These are phyloP conservation scores for Ellobium chinense DNA, from an alignment of 2,888 invertebrate genomes.

Conservation along the genomic window DNA sequence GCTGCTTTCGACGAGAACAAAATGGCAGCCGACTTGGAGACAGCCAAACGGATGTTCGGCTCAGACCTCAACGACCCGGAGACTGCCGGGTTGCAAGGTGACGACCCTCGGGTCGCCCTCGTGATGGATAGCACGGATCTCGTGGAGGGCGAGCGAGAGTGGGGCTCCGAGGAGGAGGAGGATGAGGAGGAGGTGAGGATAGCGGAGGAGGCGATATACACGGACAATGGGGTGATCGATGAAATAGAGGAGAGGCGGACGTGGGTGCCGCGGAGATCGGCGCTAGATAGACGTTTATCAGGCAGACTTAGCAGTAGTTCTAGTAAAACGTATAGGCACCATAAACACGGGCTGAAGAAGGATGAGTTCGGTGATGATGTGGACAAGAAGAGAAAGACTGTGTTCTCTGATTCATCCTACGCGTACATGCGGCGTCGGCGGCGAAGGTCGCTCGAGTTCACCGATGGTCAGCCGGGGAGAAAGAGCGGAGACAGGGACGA, in stretches of 20 bases:
- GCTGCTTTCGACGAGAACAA: slow-evolving; percentile 60
- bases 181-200: slow-evolving; percentile 35
- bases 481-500: slow-evolving; percentile 1
- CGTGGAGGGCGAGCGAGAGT: neutral
- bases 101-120: slow-evolving; percentile 35
- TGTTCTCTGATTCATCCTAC: neutral
- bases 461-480: neutral
- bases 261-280: neutral
- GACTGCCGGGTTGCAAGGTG: slow-evolving; percentile 42
- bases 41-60: slow-evolving; percentile 51
- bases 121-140: neutral
- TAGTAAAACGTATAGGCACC: neutral
- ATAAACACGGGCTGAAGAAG: neutral
- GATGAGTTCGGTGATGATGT: neutral
- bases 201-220: slow-evolving; percentile 25
- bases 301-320: neutral
- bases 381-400: neutral
- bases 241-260: slow-evolving; percentile 33
- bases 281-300: neutral
- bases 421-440: slow-evolving; percentile 41
- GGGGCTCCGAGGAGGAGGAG: slow-evolving; percentile 13
- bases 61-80: neutral
- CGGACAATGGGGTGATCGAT: slow-evolving; percentile 11
- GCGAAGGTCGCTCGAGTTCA: neutral
- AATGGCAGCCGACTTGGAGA: slow-evolving; percentile 61